Evolutionary conservation across 2,888 invertebrate species (phyloP), one percentile per base, ranked within the genome.

Genomic region (Lysandra bellargus): DNA sequence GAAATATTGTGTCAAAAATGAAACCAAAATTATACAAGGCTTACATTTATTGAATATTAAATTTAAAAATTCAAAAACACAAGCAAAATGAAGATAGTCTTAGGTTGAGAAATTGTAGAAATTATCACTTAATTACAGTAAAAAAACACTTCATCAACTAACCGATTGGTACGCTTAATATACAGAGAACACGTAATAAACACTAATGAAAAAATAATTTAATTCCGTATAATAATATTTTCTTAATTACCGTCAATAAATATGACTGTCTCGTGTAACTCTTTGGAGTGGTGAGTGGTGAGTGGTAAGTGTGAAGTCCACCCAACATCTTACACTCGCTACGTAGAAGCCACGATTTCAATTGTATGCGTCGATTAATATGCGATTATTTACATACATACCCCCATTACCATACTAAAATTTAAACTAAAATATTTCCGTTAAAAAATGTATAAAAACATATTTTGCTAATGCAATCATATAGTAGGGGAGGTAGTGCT

Each of bases 211-310:
- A 69, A 90, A 92, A 92, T 91, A 92, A 92, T 92, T 93, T 92
- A 91, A 90, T 90, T 89, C 87, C 89, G 87, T 90, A 91, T 91
- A 88, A 90, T 91, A 89, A 88, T 87, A 80, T 86, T 86, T 89
- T 88, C 88, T 69, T 91, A 91, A 89, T 89, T 88, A 90, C 89
- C 90, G 87, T 92, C 90, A 93, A 93, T 93, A 93, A 92, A 93
- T 93, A 92, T 90, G 90, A 92, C 91, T 92, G 92, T 86, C 88
- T 91, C 88, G 86, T 87, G 89, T 88, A 88, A 89, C 86, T 91
- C 92, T 92, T 91, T 92, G 87, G 88, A 87, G 85, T 69, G 33
- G 37, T 37, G 83, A 83, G 57, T 69, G 33, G 37, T 37, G 83
- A 83, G 57, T 53, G 37, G 76, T 14, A 75, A 57, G 57, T 57